A percentile compares a stretch with the other conserved stretches of the same genome.
phyloP scores from a whole-genome alignment of 2,888 invertebrate genomes.

The Melieria picta region DNA sequence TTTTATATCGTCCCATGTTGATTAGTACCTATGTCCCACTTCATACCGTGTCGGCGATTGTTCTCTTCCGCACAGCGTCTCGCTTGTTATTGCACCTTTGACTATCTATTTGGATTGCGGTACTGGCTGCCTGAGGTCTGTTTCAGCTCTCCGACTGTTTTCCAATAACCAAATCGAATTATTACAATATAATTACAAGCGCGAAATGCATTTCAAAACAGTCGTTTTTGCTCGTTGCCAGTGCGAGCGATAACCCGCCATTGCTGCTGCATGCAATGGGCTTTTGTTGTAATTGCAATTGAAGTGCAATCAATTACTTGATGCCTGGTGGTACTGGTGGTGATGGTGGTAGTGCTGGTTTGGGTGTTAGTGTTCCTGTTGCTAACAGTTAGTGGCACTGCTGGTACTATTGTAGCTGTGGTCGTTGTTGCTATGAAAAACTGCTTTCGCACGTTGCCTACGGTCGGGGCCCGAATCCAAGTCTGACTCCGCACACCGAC shows the following conservation, averaged over 20 bases:
- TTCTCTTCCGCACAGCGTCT: too few relatives aligned
- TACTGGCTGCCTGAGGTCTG: too few relatives aligned
- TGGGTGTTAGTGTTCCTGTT: constrained; percentile 15
- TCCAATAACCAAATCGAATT: constrained; percentile 47
- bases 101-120: too few relatives aligned
- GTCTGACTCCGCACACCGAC: neutral
- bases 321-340: constrained; percentile 58
- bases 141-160: constrained; percentile 32
- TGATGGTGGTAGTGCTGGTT: constrained; percentile 14
- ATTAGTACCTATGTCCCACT: too few relatives aligned
- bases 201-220: constrained; percentile 35
- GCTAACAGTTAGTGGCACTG: constrained; percentile 22
- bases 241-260: constrained; percentile 27
- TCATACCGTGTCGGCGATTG: too few relatives aligned
- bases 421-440: neutral
- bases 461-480: neutral
- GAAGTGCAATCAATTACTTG: constrained; percentile 61
- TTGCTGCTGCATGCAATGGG: constrained; percentile 47
- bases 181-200: constrained; percentile 52
- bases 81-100: too few relatives aligned
- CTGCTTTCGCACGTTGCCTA: neutral
- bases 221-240: constrained; percentile 4
- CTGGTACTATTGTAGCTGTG: neutral
- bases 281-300: constrained; percentile 57
- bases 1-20: too few relatives aligned